Conservation (phyloP, 2,888 invertebrate species). For the Parnassius smintheus region DNA sequence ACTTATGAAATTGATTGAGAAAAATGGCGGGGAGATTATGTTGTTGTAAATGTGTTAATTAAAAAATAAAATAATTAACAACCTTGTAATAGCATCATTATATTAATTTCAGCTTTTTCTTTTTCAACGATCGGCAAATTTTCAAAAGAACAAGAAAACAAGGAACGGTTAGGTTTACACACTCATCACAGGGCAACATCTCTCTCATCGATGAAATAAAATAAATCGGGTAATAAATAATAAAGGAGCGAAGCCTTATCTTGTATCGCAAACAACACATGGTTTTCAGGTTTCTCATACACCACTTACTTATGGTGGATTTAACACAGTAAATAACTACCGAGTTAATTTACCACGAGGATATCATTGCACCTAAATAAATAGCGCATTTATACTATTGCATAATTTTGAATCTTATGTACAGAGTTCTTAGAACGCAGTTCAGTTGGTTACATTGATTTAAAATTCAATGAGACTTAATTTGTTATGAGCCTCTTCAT, state of each 20-base stretch:
- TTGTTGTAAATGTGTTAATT: too few species aligned
- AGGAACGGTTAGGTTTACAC: too few species aligned
- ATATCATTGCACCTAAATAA: conserved; percentile 69
- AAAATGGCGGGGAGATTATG: too few species aligned
- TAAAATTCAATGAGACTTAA: conserved; percentile 30
- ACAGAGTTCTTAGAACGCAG: conserved; percentile 18
- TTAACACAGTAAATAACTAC: conserved; percentile 44
- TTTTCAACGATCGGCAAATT: too few species aligned
- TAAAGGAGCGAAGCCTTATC: conserved; percentile 9
- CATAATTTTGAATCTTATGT: conserved; percentile 26
- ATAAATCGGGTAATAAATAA: conserved; percentile 16
- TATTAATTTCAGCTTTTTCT: too few species aligned
- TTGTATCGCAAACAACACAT: conserved; percentile 25
- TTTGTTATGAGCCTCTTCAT: conserved; percentile 33
- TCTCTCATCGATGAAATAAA: conserved; percentile 13
- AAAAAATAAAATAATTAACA: too few species aligned
- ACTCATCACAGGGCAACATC: too few species aligned
- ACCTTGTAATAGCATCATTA: too few species aligned
- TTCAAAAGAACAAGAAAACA: too few species aligned
- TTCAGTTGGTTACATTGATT: conserved; percentile 17
- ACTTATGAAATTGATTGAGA: too few species aligned
- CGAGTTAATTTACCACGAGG: conserved; percentile 40
- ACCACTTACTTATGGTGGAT: conserved; percentile 47
- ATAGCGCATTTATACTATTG: conserved; percentile 34
- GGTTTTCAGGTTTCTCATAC: conserved; percentile 47